A percentile compares a stretch with the other conserved stretches of the same genome.
Conservation (phyloP, 1,140 invertebrate genomes). For the Stegodyphus mimosarum region DNA sequence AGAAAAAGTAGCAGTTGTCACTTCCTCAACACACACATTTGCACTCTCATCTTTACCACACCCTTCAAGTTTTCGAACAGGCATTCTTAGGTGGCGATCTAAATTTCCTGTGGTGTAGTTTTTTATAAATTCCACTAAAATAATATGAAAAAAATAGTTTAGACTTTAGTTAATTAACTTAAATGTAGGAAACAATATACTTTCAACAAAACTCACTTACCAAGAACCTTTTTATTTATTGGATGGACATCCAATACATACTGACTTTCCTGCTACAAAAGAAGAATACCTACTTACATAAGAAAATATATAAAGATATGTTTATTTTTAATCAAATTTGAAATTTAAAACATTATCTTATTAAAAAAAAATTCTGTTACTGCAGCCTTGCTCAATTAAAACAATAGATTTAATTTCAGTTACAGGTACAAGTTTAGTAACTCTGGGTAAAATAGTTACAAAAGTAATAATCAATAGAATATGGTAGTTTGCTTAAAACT, state of each 20-base stretch:
- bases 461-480: too few species aligned
- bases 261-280: slow-evolving; percentile 77
- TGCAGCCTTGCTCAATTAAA: too few species aligned
- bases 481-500: too few species aligned
- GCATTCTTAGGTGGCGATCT: slow-evolving; percentile 71
- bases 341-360: too few species aligned
- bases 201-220: slow-evolving; percentile 24
- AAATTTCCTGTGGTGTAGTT: slow-evolving; percentile 75
- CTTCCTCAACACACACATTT: slow-evolving; percentile 72
- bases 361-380: too few species aligned
- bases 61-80: slow-evolving; percentile 27
- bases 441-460: too few species aligned
- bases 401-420: too few species aligned
- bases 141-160: slow-evolving; percentile 2
- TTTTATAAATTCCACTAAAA: slow-evolving; percentile 74
- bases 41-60: slow-evolving; percentile 15
- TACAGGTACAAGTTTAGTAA: too few species aligned
- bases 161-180: background rate
- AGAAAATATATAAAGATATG: too few species aligned
- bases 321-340: too few species aligned
- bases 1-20: slow-evolving; percentile 68
- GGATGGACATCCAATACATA: slow-evolving; percentile 74
- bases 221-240: slow-evolving; percentile 72
- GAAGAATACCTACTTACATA: background rate
- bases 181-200: background rate